Conservation (phyloP, 2,113 vertebrate species). For the Mastomys natalensis region DNA sequence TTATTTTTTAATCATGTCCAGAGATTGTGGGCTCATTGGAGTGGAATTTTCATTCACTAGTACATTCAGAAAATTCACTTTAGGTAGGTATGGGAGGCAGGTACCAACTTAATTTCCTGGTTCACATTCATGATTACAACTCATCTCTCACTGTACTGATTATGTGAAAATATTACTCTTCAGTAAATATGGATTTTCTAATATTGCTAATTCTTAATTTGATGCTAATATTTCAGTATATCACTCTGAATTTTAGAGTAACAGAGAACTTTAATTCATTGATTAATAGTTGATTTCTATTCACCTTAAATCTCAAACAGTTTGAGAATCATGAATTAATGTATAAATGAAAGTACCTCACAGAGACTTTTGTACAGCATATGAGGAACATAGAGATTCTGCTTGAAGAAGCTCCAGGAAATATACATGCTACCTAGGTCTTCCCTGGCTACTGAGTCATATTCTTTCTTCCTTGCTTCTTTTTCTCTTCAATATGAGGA, state of each 20-base stretch:
- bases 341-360: not conserved
- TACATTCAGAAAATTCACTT: not conserved
- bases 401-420: not conserved
- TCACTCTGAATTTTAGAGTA: constrained; percentile 43
- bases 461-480: not conserved
- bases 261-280: constrained; percentile 29
- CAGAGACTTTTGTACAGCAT: not conserved
- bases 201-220: constrained; percentile 32
- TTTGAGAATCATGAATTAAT: constrained; percentile 28
- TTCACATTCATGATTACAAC: constrained; percentile 37
- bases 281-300: constrained; percentile 24
- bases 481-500: not conserved
- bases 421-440: not conserved
- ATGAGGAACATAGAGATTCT: not conserved
- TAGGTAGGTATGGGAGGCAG: not conserved
- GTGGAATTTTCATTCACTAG: not conserved
- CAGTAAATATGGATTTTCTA: constrained; percentile 50
- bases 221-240: not conserved
- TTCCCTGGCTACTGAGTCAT: not conserved
- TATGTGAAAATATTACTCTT: constrained; percentile 47
- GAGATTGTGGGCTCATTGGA: not conserved
- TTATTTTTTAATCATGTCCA: not conserved
- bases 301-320: constrained; percentile 15
- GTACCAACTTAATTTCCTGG: constrained; percentile 50
- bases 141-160: not conserved